Evolutionary conservation across 2,113 vertebrate species (phyloP).

Genomic region (Tamias sibiricus): DNA sequence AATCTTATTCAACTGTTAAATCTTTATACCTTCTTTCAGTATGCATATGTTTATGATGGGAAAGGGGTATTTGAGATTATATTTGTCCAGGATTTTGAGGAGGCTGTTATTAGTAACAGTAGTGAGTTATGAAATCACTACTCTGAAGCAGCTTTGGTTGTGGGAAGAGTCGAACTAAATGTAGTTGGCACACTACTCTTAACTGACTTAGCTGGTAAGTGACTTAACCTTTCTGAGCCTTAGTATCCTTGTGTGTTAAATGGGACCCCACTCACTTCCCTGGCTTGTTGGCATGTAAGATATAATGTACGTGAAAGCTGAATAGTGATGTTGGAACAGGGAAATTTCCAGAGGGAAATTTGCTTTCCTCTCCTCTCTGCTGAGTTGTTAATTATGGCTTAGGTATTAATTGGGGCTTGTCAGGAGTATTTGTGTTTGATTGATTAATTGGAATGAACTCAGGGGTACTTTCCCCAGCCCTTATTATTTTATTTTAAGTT

Average conservation of each 20-base stretch:
- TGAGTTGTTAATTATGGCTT: conserved; percentile 7
- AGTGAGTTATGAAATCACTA: not conserved
- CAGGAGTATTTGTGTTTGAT: not conserved
- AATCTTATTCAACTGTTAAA: not conserved
- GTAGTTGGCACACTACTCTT: not conserved
- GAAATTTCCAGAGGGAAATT: not conserved
- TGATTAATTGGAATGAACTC: too few relatives aligned
- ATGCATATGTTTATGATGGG: not conserved
- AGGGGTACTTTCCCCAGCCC: too few relatives aligned
- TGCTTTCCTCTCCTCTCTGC: not conserved
- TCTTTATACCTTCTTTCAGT: conserved; percentile 25
- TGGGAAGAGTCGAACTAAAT: not conserved
- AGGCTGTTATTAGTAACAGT: not conserved
- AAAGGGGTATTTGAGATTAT: not conserved
- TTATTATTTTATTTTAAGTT: too few relatives aligned
- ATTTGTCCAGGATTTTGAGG: conserved; percentile 5
- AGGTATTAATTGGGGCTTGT: not conserved
- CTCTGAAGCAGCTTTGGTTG: not conserved
- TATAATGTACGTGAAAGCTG: conserved; percentile 12
- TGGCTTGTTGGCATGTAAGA: not conserved
- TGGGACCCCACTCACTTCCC: not conserved
- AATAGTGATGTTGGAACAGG: not conserved
- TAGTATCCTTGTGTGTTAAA: not conserved
- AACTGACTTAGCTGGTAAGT: not conserved
- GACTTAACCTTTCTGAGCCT: not conserved